Evolutionary conservation across 1,140 invertebrate genomes (phyloP), one percentile per base, ranked within the genome.

Genomic region (Coptotermes formosanus): DNA sequence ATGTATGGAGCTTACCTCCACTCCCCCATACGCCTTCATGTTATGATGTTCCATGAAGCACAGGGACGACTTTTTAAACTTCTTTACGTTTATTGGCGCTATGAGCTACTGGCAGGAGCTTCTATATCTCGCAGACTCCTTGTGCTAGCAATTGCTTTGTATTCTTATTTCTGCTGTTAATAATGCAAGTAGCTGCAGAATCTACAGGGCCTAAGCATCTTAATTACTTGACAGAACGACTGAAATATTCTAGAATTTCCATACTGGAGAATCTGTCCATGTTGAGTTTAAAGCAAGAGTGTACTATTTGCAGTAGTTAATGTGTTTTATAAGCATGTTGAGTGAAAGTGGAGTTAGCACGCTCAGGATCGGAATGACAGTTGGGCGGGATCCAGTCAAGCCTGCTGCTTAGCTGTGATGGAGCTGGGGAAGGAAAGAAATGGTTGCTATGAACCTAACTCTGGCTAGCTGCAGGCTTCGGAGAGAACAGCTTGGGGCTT

Each of bases 301-400:
- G 64, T 9, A 25, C 25, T 75, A 75, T 30, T 3, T 75, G 2
- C 14, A 30, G n/a, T n/a, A 9, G 8, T 30, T 14, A 75, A n/a
- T n/a, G n/a, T 75, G n/a, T 30, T 75, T 7, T 19, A 19, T 64
- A 30, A 2, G n/a, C 3, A 75, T 75, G 25, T 8, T 30, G 64
- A 14, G 64, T 75, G 64, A 75, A 75, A 75, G 64, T 75, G 64
- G 64, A 75, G 64, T 75, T 75, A 30, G 64, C 30, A 75, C 64
- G n/a, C 25, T 64, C 12, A 64, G 59, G 19, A 8, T 64, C 59
- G 9, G 1, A n/a, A 64, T n/a, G 25, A 25, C 21, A 21, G 59
- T 75, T 30, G 64, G 64, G 64, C 14, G 64, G 64, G 25, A 75
- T 75, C n/a, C 64, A 12, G 64, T 75, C 25, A 75, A 75, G 64